Conservation (phyloP, 2,113 vertebrate genomes). For the Synchiropus splendidus region DNA sequence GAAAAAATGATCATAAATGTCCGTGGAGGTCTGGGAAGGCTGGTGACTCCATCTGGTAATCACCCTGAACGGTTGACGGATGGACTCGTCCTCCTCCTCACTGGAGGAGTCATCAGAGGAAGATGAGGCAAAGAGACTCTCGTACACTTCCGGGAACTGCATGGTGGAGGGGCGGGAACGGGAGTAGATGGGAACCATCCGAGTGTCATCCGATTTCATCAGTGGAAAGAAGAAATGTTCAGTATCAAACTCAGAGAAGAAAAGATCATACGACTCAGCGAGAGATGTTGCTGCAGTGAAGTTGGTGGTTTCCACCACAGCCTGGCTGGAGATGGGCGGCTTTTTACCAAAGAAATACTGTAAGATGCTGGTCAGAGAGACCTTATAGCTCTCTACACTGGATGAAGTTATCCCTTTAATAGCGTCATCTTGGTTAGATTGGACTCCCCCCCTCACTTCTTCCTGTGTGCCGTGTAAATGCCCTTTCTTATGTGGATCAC, state of each 20-base stretch:
- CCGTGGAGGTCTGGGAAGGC: conserved; percentile 24
- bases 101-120: conserved; percentile 48
- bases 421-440: conserved; percentile 12
- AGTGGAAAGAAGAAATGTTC: conserved; percentile 51
- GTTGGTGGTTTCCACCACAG: conserved; percentile 10
- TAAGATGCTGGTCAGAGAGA: conserved; percentile 54
- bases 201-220: conserved; percentile 17
- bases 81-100: conserved; percentile 45
- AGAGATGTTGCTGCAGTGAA: conserved; percentile 53
- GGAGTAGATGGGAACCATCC: conserved; percentile 46
- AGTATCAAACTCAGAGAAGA: conserved; percentile 75
- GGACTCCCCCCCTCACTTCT: conserved; percentile 9
- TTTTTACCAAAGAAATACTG: conserved; percentile 52
- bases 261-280: conserved; percentile 79
- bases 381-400: conserved; percentile 24
- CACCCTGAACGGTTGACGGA: conserved; percentile 33
- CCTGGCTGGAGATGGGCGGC: conserved; percentile 11
- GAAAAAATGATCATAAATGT: conserved; percentile 71
- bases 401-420: conserved; percentile 16
- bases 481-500: conserved; percentile 11
- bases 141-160: conserved; percentile 78
- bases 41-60: conserved; percentile 33
- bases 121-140: conserved; percentile 76
- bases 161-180: conserved; percentile 38
- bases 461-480: conserved; percentile 22